Percentiles rank a stretch among this genome's conserved stretches.
phyloP scores from a whole-genome alignment of 2,888 invertebrate genomes.

The Eucriotettix oculatus region DNA sequence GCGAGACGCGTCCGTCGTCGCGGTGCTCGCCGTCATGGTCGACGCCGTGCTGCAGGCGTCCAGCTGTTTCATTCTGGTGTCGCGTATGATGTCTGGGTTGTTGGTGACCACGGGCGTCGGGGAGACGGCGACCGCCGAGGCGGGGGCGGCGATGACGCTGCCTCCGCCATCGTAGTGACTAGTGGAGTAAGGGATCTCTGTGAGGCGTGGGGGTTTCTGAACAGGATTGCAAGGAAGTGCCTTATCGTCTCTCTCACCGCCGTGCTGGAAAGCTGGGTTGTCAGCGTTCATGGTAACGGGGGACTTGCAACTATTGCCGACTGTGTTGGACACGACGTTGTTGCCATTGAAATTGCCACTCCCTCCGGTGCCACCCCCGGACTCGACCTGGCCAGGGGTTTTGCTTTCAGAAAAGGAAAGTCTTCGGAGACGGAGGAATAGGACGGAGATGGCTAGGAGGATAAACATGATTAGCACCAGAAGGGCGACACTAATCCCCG shows the following conservation, averaged over 20 bases:
- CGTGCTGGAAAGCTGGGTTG: conserved; percentile 19
- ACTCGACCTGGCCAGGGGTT: conserved; percentile 55
- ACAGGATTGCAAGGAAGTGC: conserved; percentile 42
- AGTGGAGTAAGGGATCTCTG: conserved; percentile 50
- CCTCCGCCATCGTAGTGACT: conserved; percentile 52
- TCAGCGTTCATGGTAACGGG: conserved; percentile 13
- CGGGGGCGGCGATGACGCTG: conserved; percentile 21
- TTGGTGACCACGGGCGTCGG: conserved; percentile 28
- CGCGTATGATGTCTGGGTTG: conserved; percentile 73
- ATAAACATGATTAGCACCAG: conserved; percentile 62
- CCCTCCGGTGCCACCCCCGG: conserved; percentile 28
- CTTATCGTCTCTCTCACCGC: conserved; percentile 22
- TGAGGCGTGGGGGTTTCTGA: conserved; percentile 51
- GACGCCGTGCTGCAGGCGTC: conserved; percentile 2
- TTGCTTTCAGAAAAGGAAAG: conserved; percentile 58
- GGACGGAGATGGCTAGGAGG: conserved; percentile 50
- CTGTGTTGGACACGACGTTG: conserved; percentile 15
- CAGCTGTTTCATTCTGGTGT: conserved; percentile 31
- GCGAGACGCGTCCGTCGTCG: conserved; percentile 37
- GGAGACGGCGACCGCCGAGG: conserved; percentile 35
- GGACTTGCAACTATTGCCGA: conserved; percentile 4
- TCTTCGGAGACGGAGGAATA: conserved; percentile 57
- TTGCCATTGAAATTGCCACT: conserved; percentile 6
- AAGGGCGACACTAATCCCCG: conserved; percentile 66
- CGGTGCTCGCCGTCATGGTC: conserved; percentile 47